Conservation (phyloP, 2,113 vertebrate genomes). For the Anoura caudifer region DNA sequence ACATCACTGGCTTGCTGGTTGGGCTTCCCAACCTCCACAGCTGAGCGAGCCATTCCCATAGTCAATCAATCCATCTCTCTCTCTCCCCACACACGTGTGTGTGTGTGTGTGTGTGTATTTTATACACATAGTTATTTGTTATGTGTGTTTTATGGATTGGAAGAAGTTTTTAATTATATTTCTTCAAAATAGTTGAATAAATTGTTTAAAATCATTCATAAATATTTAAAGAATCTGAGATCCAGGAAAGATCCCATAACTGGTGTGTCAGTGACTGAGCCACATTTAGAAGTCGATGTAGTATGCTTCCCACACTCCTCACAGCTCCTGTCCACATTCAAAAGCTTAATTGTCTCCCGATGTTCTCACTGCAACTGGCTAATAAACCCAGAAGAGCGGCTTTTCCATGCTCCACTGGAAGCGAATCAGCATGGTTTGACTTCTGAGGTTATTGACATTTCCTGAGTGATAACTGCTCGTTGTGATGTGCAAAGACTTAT, state of each 20-base stretch:
- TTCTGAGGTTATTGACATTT: slow-evolving; percentile 67
- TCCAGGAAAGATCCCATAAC: background rate
- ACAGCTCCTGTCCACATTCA: background rate
- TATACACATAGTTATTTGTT: background rate
- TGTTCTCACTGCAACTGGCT: slow-evolving; percentile 12
- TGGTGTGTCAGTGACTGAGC: background rate
- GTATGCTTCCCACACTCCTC: background rate
- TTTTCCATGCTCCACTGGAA: slow-evolving; percentile 27
- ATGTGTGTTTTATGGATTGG: background rate
- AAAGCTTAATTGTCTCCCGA: slow-evolving; percentile 33
- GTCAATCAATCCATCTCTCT: background rate
- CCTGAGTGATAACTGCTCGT: slow-evolving; percentile 51
- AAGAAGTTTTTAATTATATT: background rate
- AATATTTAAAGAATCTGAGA: background rate
- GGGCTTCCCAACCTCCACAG: background rate
- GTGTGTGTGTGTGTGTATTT: background rate
- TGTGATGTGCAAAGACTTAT: slow-evolving; percentile 36
- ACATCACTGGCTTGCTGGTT: background rate
- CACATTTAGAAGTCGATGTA: background rate
- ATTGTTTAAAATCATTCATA: background rate
- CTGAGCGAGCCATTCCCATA: background rate
- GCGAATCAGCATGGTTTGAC: slow-evolving; percentile 27
- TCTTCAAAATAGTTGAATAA: background rate
- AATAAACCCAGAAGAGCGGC: slow-evolving; percentile 45
- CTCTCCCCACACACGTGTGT: rapidly evolving